Evolutionary conservation across 2,888 invertebrate species (phyloP).

Genomic region (Drymonia ruficornis): DNA sequence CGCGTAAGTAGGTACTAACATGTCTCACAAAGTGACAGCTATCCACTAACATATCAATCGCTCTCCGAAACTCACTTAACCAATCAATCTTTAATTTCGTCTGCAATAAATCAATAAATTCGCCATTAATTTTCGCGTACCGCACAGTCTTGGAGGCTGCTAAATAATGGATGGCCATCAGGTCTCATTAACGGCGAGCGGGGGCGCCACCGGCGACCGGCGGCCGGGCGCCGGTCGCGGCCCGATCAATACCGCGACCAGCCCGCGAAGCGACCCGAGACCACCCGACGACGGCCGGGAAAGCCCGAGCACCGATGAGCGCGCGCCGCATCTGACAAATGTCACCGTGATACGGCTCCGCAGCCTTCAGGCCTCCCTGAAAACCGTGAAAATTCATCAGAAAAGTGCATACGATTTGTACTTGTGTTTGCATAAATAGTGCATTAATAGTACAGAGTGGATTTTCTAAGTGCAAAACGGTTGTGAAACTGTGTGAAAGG

Average conservation of each 20-base stretch:
- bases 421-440: conserved; percentile 50
- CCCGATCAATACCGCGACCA: conserved; percentile 65
- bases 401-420: conserved; percentile 50
- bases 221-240: conserved; percentile 68
- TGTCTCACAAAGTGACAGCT: conserved; percentile 22
- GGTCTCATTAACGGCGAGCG: conserved; percentile 74
- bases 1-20: background rate
- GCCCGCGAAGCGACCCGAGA: conserved; percentile 44
- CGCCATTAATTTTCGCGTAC: conserved; percentile 77
- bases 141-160: conserved; percentile 71
- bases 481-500: conserved; percentile 51
- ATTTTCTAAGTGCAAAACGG: conserved; percentile 44
- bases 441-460: conserved; percentile 47
- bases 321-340: conserved; percentile 73
- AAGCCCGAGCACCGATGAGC: conserved; percentile 52
- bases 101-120: conserved; percentile 80
- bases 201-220: conserved; percentile 79
- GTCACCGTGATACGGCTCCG: conserved; percentile 75
- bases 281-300: conserved; percentile 27
- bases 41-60: conserved; percentile 34
- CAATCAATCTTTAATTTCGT: conserved; percentile 76
- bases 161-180: conserved; percentile 82
- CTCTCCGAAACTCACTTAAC: conserved; percentile 49
- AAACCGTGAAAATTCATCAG: conserved; percentile 60
- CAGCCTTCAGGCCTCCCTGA: conserved; percentile 76